Evolutionary conservation across 1,140 invertebrate species (phyloP).

Genomic region (Cotesia chilonis): DNA sequence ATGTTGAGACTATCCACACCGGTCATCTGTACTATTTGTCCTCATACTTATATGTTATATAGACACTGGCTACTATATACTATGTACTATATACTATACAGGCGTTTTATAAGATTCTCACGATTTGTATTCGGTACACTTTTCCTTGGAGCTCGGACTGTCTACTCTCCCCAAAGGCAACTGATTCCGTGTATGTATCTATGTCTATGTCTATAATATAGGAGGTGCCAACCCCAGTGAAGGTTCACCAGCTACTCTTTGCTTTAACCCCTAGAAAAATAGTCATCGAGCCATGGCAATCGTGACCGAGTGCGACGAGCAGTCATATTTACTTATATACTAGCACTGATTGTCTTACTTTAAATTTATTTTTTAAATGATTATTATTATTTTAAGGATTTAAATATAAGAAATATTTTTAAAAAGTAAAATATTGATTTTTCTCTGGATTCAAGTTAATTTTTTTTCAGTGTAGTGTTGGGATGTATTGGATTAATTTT

Average conservation of each 20-base stretch:
- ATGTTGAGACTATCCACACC: not conserved
- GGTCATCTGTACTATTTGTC: conserved; percentile 32
- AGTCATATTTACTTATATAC: conserved; percentile 32
- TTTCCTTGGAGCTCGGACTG: conserved; percentile 28
- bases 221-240: conserved; percentile 3
- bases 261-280: conserved; percentile 23
- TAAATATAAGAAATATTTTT: not conserved
- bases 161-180: not conserved
- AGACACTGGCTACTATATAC: not conserved
- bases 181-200: not conserved
- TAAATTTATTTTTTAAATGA: no score
- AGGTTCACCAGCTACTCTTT: conserved; percentile 11
- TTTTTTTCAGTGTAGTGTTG: no score
- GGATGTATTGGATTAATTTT: no score
- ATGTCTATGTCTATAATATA: conserved; percentile 8
- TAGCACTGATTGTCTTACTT: conserved; percentile 24
- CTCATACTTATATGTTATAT: conserved; percentile 18
- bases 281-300: conserved; percentile 24
- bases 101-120: not conserved
- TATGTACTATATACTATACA: no score
- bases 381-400: not conserved
- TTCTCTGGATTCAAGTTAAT: conserved; percentile 44
- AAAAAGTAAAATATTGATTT: conserved; percentile 52
- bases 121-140: conserved; percentile 44
- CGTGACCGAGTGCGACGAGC: conserved; percentile 41